Base-by-base conservation (phyloP, 2,113 vertebrate species). In the Equus quagga region DNA sequence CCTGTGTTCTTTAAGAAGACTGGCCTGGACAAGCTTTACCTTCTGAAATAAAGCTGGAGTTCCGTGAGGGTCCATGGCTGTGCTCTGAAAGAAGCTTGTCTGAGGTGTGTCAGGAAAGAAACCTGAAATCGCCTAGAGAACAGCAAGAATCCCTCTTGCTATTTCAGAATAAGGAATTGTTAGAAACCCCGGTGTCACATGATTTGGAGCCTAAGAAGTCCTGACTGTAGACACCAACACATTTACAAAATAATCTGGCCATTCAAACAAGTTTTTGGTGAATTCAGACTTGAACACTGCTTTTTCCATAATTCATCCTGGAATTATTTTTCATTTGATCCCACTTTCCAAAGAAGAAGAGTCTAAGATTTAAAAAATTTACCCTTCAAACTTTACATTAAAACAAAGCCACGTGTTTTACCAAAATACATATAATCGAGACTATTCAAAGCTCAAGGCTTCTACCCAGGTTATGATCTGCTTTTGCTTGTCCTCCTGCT, bases 1-100 rank as follows among this genome's bases (percentile, higher is more conserved):
- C 78, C 89, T 72, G 24, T 76, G 23, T 97, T 98, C 89, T 96
- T 95, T 90, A 91, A 98, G 96, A 95, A 96, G 95, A 82, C 88
- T 46, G 86, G 70, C 70, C 90, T 0, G 33, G 5, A 26, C 0
- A 79, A 96, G 80, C 28, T 67, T 93, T 90, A 19, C 49, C 36
- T 88, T 92, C 81, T 56, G 28, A 89, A 94, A 81, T 54, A 83
- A 91, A 91, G 46, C 70, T 93, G 65, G 60, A 95, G 64, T 67
- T 92, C 97, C 97, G 8, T 0, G 7, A 97, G 49, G 36, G 95
- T 67, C 70, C 2, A 7, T 36, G 81, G 44, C 87, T 31, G 23
- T 92, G 0, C 67, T 96, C 91, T 2, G 0, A 41, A 97, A 97
- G 89, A 85, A 79, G 0, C 0, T 94, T 58, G 83, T 86, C 58